phyloP scores from a whole-genome alignment of 2,797 vertebrate species.

The Halcyon leucocephala region DNA sequence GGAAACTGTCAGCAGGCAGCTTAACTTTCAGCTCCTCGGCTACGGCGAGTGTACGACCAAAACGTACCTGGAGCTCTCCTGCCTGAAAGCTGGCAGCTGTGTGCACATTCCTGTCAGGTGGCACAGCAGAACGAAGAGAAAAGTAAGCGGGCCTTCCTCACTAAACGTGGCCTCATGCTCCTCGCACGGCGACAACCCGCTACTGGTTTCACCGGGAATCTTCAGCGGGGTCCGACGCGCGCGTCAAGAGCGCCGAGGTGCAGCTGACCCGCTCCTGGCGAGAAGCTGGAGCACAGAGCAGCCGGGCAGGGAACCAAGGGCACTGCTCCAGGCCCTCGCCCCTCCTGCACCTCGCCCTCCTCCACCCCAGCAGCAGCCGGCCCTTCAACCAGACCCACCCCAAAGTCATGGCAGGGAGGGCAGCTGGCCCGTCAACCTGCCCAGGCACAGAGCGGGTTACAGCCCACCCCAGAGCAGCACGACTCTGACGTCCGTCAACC shows the following conservation, averaged over 20 bases:
- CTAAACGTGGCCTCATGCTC: neutral
- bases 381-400: neutral
- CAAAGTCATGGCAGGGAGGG: neutral
- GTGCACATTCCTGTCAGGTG: constrained; percentile 62
- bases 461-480: neutral
- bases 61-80: constrained; percentile 79
- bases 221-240: neutral
- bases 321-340: neutral
- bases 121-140: constrained; percentile 9
- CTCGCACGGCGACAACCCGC: rapidly evolving
- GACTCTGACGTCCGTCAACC: neutral
- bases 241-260: neutral
- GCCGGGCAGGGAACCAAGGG: neutral
- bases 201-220: neutral
- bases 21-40: constrained; percentile 85
- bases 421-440: rapidly evolving
- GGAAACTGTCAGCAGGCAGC: constrained; percentile 89
- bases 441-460: neutral
- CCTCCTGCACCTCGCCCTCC: neutral
- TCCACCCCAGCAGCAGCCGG: neutral
- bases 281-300: neutral
- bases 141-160: constrained; percentile 26
- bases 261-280: neutral
- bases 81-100: constrained; percentile 80
- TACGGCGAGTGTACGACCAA: constrained; percentile 77